Evolutionary conservation across 2,113 vertebrate genomes (phyloP).

Genomic region (Phyllostomus hastatus): DNA sequence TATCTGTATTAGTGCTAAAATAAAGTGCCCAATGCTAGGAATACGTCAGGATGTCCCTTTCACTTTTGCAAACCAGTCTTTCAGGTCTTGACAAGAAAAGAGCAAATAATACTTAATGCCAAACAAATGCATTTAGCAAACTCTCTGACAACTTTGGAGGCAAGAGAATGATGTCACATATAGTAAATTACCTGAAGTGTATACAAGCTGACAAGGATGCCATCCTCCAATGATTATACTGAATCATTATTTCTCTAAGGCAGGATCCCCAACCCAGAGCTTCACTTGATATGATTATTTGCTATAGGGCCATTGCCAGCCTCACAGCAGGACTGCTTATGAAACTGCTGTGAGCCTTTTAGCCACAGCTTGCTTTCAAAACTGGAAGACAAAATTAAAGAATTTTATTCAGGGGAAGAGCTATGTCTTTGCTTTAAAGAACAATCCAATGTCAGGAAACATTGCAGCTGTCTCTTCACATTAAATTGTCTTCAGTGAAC

Average conservation of each 20-base stretch:
- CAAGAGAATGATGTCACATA: neutral
- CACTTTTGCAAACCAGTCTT: slow-evolving; percentile 46
- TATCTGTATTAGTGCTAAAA: neutral
- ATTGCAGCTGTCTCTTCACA: neutral
- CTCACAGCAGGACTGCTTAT: slow-evolving; percentile 41
- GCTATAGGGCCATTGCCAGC: slow-evolving; percentile 18
- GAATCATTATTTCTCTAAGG: slow-evolving; percentile 71
- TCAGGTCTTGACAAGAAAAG: slow-evolving; percentile 46
- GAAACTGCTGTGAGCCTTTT: slow-evolving; percentile 56
- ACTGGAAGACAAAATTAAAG: slow-evolving; percentile 41
- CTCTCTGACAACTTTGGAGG: neutral
- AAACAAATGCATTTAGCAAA: slow-evolving; percentile 53
- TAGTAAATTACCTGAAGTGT: slow-evolving; percentile 58
- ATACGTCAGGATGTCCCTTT: neutral
- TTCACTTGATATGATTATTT: slow-evolving; percentile 65
- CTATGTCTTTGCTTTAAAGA: neutral
- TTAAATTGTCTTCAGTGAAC: neutral
- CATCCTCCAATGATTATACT: slow-evolving; percentile 59
- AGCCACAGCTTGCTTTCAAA: slow-evolving; percentile 25
- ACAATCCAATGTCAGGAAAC: neutral
- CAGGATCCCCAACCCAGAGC: slow-evolving; percentile 33
- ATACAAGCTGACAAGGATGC: slow-evolving; percentile 64
- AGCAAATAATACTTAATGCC: slow-evolving; percentile 53
- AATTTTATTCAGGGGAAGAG: slow-evolving; percentile 38
- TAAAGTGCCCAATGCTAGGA: neutral